Conservation (phyloP, 2,113 vertebrate genomes). For the Trinectes maculatus region DNA sequence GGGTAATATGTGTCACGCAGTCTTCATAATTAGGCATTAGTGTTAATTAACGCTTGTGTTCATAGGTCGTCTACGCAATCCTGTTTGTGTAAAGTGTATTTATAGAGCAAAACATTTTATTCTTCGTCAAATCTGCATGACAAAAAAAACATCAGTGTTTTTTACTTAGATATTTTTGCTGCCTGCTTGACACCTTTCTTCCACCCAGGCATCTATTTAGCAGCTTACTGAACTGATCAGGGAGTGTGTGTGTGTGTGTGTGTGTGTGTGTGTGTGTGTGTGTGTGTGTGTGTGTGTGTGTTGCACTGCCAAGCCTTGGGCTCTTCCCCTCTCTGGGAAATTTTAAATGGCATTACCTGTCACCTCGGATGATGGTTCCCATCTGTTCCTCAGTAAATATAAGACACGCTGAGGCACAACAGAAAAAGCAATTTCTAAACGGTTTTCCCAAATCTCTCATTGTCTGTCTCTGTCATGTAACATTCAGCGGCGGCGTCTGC, state of each 20-base stretch:
- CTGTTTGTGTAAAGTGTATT: not conserved
- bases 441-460: constrained; percentile 61
- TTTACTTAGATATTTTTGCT: not conserved
- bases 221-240: constrained; percentile 27
- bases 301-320: constrained; percentile 43
- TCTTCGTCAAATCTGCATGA: not conserved
- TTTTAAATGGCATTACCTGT: constrained; percentile 64
- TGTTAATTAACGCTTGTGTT: constrained; percentile 2
- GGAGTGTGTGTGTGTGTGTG: no score
- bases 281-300: no score
- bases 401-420: constrained; percentile 49
- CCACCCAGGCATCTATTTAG: constrained; percentile 24
- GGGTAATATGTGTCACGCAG: not conserved
- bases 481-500: constrained; percentile 38
- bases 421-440: constrained; percentile 50
- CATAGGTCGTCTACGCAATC: not conserved
- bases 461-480: constrained; percentile 58
- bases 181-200: constrained; percentile 12
- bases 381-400: constrained; percentile 56
- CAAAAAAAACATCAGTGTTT: not conserved
- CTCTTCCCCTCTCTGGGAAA: constrained; percentile 50
- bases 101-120: not conserved
- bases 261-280: no score
- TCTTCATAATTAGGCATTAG: not conserved
- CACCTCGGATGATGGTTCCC: constrained; percentile 50